Percentiles rank a stretch among this genome's conserved stretches.
Evolutionary conservation across 2,113 vertebrate species (phyloP).

Genomic region (Phaethornis superciliosus): DNA sequence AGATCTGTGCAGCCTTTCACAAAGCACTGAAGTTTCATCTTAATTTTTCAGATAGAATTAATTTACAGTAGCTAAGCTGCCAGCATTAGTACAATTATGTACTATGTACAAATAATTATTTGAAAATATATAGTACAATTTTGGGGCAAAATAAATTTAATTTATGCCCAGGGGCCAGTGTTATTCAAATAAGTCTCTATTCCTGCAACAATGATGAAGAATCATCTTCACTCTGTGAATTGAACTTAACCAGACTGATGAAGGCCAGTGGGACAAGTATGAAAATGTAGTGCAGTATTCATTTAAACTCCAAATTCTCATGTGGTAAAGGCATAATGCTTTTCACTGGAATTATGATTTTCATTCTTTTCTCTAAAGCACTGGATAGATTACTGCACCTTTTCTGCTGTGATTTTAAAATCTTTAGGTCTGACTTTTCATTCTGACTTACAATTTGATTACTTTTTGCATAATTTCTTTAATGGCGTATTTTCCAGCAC

Average conservation of each 20-base stretch:
- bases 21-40: not conserved
- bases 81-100: not conserved
- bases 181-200: not conserved
- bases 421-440: not conserved
- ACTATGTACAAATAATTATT: not conserved
- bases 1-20: not conserved
- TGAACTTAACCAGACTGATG: not conserved
- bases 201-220: not conserved
- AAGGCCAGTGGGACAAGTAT: not conserved
- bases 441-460: not conserved
- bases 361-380: not conserved
- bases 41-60: not conserved
- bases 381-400: not conserved
- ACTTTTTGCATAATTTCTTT: not conserved
- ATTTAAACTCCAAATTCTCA: not conserved
- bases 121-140: not conserved
- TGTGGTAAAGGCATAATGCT: not conserved
- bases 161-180: not conserved
- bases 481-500: not conserved
- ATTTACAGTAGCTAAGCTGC: not conserved
- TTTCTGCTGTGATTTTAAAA: not conserved
- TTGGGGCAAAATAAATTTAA: not conserved
- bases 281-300: not conserved
- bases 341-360: not conserved
- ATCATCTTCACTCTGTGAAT: not conserved